Conservation (phyloP, 2,113 vertebrate species). For the Sapajus apella region DNA sequence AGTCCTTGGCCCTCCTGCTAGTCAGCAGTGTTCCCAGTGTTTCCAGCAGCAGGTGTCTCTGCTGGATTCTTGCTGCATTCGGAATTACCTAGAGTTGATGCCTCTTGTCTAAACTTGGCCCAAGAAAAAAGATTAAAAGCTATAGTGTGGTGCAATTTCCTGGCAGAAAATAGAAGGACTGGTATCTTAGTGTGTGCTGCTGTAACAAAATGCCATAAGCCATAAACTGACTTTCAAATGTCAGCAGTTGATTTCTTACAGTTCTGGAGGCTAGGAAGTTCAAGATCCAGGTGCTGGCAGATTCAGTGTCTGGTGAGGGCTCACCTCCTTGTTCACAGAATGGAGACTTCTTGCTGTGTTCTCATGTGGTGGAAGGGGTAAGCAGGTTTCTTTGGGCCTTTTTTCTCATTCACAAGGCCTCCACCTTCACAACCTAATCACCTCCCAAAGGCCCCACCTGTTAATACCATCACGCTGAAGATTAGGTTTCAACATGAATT, state of each 20-base stretch:
- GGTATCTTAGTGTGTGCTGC: background rate
- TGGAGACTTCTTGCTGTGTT: background rate
- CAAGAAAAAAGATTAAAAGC: conserved; percentile 31
- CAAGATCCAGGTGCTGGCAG: background rate
- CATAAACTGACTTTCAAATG: background rate
- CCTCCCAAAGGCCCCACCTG: background rate
- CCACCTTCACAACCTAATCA: too few relatives aligned
- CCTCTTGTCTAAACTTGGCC: conserved; percentile 35
- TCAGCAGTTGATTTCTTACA: background rate
- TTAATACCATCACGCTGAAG: background rate
- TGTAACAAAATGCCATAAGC: background rate
- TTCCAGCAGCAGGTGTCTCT: background rate
- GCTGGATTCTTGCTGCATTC: background rate
- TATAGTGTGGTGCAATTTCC: background rate
- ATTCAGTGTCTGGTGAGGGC: background rate
- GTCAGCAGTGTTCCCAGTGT: background rate
- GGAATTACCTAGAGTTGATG: conserved; percentile 17
- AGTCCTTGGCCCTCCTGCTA: background rate
- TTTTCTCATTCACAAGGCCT: background rate
- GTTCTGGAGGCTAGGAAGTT: background rate
- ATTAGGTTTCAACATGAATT: background rate
- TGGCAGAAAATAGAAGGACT: conserved; percentile 21
- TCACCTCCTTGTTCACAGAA: background rate
- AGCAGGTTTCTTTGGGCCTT: background rate
- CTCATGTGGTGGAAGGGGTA: background rate